phyloP scores from a whole-genome alignment of 2,888 invertebrate genomes.

The Drosophila nr. medialis region DNA sequence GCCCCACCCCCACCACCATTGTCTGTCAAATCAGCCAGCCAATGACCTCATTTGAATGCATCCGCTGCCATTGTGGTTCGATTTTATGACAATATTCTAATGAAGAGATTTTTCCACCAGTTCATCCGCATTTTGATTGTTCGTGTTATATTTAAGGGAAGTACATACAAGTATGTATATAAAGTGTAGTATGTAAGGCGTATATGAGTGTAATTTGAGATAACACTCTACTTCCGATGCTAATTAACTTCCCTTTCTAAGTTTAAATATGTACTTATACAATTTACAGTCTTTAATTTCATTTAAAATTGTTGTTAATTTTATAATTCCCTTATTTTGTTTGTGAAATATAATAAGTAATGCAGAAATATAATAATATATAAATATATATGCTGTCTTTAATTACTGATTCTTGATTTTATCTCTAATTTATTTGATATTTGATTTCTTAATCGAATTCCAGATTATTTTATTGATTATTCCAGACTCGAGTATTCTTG shows the following conservation, averaged over 20 bases:
- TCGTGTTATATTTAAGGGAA: neutral
- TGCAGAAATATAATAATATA: no score
- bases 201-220: neutral
- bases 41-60: slow-evolving; percentile 64
- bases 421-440: neutral
- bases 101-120: slow-evolving; percentile 39
- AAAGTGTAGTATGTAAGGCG: no score
- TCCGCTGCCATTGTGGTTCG: slow-evolving; percentile 50
- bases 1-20: slow-evolving; percentile 14
- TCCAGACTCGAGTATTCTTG: neutral
- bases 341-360: neutral
- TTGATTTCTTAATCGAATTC: neutral
- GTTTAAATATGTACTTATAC: neutral
- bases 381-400: no score
- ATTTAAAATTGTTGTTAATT: neutral
- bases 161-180: neutral
- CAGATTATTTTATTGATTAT: neutral
- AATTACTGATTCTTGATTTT: neutral
- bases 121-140: slow-evolving; percentile 20
- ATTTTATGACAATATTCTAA: slow-evolving; percentile 58
- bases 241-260: neutral
- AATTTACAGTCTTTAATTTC: neutral
- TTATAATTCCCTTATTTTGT: fast-evolving
- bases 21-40: slow-evolving; percentile 55
- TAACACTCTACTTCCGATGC: neutral